Evolutionary conservation across 2,113 vertebrate genomes (phyloP).

Genomic region (Eolophus roseicapilla): DNA sequence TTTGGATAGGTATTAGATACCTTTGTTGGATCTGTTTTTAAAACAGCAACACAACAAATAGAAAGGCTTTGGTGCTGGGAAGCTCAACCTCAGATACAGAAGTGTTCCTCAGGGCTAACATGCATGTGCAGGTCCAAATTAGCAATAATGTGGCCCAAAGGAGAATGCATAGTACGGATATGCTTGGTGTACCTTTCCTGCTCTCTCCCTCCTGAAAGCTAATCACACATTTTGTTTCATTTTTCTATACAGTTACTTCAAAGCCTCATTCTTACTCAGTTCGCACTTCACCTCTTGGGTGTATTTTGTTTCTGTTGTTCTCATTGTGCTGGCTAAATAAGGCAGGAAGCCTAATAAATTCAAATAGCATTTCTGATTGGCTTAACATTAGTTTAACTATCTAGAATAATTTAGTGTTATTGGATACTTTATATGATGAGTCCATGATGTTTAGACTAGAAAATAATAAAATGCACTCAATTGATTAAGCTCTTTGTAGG

Average conservation of each 20-base stretch:
- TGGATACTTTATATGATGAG: constrained; percentile 69
- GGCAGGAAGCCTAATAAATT: constrained; percentile 65
- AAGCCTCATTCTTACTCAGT: neutral
- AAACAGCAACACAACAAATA: neutral
- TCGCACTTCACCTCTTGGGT: neutral
- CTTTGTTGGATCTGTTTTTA: neutral
- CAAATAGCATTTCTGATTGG: constrained; percentile 73
- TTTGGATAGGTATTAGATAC: neutral
- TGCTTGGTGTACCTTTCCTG: neutral
- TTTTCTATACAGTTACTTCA: neutral
- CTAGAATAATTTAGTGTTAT: constrained; percentile 73
- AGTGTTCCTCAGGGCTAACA: neutral
- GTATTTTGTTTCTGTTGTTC: constrained; percentile 62
- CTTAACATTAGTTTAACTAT: constrained; percentile 69
- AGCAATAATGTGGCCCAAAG: neutral
- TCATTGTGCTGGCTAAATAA: constrained; percentile 69
- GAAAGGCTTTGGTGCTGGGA: neutral
- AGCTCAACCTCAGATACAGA: neutral
- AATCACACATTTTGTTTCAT: neutral
- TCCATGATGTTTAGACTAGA: constrained; percentile 72
- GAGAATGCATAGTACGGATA: neutral
- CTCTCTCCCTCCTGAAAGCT: neutral
- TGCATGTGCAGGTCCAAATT: neutral
- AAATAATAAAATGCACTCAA: constrained; percentile 76
- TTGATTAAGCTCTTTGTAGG: constrained; percentile 78